phyloP scores from a whole-genome alignment of 37 sponge, comb jelly and placozoan genomes.

The Axinella damicornis region DNA sequence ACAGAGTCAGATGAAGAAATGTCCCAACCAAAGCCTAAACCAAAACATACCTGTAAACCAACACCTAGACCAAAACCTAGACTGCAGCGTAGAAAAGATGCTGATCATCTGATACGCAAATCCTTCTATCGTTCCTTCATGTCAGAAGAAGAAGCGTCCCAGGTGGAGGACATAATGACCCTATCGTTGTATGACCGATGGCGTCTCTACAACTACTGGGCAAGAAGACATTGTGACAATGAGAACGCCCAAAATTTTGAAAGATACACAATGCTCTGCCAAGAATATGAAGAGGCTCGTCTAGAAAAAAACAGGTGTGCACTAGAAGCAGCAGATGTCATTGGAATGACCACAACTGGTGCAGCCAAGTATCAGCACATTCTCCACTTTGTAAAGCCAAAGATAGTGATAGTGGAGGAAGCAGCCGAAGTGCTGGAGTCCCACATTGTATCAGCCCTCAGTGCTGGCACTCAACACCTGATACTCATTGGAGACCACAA shows the following conservation, averaged over 20 bases:
- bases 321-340: slow-evolving; percentile 62
- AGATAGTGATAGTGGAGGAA: slow-evolving; percentile 93
- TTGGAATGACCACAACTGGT: slow-evolving; percentile 97
- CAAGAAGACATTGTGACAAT: background rate
- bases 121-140: background rate
- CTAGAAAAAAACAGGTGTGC: slow-evolving; percentile 36
- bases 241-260: background rate
- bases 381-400: slow-evolving; percentile 78
- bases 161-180: slow-evolving; percentile 27
- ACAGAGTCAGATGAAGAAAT: too few relatives aligned
- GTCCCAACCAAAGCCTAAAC: too few relatives aligned
- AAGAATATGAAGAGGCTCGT: slow-evolving; percentile 22
- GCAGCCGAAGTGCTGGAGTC: slow-evolving; percentile 96
- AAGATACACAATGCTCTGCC: slow-evolving; percentile 6
- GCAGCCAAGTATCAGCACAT: slow-evolving; percentile 88
- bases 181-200: slow-evolving; percentile 35
- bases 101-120: too few relatives aligned
- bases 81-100: too few relatives aligned
- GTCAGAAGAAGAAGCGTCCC: slow-evolving; percentile 26
- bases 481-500: slow-evolving; percentile 98
- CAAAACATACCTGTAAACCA: too few relatives aligned
- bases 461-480: slow-evolving; percentile 81
- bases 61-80: too few relatives aligned
- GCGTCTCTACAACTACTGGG: slow-evolving; percentile 82
- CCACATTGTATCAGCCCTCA: slow-evolving; percentile 85